phyloP scores from a whole-genome alignment of 1,140 invertebrate genomes.

The Drosophila setifemur region DNA sequence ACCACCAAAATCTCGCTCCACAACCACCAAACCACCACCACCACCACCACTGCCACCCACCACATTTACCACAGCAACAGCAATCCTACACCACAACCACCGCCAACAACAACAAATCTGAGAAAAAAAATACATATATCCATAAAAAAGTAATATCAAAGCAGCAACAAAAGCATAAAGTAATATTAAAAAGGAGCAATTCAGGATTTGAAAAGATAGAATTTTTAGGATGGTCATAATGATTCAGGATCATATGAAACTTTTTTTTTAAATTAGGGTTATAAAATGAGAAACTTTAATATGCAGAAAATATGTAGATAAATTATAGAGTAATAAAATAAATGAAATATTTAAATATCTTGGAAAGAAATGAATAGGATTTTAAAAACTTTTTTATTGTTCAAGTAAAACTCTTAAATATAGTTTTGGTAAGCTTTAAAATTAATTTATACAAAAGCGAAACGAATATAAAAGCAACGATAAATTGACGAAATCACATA shows the following conservation, averaged over 20 bases:
- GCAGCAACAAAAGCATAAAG: slow-evolving; percentile 17
- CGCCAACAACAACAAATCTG: slow-evolving; percentile 48
- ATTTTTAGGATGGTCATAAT: too few relatives aligned
- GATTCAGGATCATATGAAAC: too few relatives aligned
- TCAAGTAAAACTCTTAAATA: background rate
- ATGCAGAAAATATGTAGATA: too few relatives aligned
- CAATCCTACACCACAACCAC: slow-evolving; percentile 57
- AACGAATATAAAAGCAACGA: background rate
- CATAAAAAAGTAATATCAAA: slow-evolving; percentile 28
- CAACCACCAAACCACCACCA: slow-evolving; percentile 30
- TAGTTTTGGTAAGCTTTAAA: too few relatives aligned
- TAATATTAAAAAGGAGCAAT: slow-evolving; percentile 63
- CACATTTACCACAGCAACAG: slow-evolving; percentile 69
- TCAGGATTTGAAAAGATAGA: slow-evolving; percentile 16
- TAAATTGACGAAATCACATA: background rate
- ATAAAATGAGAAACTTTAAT: too few relatives aligned
- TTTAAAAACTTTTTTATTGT: too few relatives aligned
- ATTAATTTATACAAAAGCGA: too few relatives aligned
- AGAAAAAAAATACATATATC: slow-evolving; percentile 31
- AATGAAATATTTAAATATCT: too few relatives aligned
- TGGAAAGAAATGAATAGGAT: too few relatives aligned
- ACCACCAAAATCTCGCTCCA: slow-evolving; percentile 37
- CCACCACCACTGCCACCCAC: slow-evolving; percentile 46
- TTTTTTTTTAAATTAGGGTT: too few relatives aligned
- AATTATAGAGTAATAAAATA: too few relatives aligned